Conservation (phyloP, 2,888 invertebrate species). For the Pristionchus entomophagus region DNA sequence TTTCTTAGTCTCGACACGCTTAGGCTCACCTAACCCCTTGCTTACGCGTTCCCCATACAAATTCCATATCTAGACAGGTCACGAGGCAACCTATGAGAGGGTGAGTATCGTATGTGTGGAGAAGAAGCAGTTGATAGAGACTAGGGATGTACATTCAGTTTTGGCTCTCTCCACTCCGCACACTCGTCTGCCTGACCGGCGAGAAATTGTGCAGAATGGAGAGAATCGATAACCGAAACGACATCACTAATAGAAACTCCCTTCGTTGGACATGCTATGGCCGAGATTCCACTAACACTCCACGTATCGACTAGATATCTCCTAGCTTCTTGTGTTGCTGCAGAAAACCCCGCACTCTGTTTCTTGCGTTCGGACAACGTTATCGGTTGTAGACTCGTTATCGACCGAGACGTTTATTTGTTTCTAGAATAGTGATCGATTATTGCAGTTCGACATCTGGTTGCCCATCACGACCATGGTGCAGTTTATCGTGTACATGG, state of each 20-base stretch:
- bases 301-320: neutral
- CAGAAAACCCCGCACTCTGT: too few species aligned
- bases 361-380: neutral
- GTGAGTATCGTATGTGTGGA: neutral
- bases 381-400: neutral
- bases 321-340: neutral
- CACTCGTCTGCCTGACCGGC: too few species aligned
- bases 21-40: too few species aligned
- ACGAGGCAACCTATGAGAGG: neutral
- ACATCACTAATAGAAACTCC: too few species aligned
- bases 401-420: too few species aligned
- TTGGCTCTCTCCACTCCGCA: too few species aligned
- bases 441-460: conserved; percentile 71
- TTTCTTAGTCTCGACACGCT: too few species aligned
- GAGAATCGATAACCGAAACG: too few species aligned
- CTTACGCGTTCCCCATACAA: too few species aligned
- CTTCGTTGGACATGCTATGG: neutral
- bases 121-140: neutral
- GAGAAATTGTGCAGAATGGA: too few species aligned
- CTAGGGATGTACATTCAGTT: too few species aligned
- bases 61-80: neutral
- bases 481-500: conserved; percentile 69
- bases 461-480: conserved; percentile 70
- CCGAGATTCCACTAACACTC: conserved; percentile 8
- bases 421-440: too few species aligned